Evolutionary conservation across 2,113 vertebrate species (phyloP), one percentile per base, ranked within the genome.

Genomic region (Camelus dromedarius): DNA sequence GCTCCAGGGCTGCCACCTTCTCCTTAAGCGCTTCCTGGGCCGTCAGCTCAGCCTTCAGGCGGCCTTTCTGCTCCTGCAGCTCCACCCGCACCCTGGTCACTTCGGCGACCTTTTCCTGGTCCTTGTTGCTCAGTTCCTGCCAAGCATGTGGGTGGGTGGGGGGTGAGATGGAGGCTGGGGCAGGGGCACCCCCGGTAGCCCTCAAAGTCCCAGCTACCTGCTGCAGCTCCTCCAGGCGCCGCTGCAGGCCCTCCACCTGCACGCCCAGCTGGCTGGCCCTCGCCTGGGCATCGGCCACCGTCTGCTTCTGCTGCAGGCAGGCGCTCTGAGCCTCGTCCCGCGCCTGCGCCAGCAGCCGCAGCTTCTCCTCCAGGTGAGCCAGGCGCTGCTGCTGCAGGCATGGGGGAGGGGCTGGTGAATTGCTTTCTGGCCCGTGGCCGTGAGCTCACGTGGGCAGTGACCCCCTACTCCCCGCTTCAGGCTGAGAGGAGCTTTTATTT

Each of bases 41-140:
- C 0, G 98, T 95, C 73, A 98, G 98, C 98, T 99, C 99, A 0
- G 99, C 99, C 94, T 99, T 98, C 76, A 99, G 96, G 52, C 98
- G 99, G 54, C 99, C 99, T 0, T 99, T 99, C 98, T 99, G 99
- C 97, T 99, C 99, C 97, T 99, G 99, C 18, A 99, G 98, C 96
- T 99, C 99, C 94, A 99, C 98, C n/a, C 98, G 98, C 62, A 99
- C 99, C 79, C 98, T 98, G 64, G 98, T 98, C 97, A 99, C 99
- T 90, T 99, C 99, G 0, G 98, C 97, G 91, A 99, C 96, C 94
- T 99, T 99, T 97, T 99, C 99, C 92, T 99, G 99, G 58, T 99
- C 99, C 96, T 99, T 99, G 60, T 96, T 97, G 3, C 98, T 98
- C 96, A 99, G 97, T 1, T 99, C 99, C 99, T 99, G 97, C 69